These are phyloP conservation scores for Dryas iulia DNA, from an alignment of 1,140 invertebrate genomes.

Conservation along the genomic window DNA sequence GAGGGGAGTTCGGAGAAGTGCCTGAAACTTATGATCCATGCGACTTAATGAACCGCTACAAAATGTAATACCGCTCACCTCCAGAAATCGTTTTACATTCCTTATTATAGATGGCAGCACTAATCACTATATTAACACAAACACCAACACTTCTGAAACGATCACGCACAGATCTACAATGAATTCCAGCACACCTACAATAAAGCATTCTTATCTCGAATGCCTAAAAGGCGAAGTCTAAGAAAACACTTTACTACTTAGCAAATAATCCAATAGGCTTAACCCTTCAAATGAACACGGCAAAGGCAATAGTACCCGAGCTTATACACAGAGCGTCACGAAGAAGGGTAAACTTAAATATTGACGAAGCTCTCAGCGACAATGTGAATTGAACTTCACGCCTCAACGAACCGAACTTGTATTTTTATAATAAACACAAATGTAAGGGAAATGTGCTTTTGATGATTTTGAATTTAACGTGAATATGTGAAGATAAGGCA, in stretches of 20 bases:
- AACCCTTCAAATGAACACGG: slow-evolving; percentile 32
- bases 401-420: slow-evolving; percentile 35
- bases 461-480: slow-evolving; percentile 15
- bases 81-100: too few species aligned
- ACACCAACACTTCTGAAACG: not conserved
- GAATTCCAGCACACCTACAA: not conserved
- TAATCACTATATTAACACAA: not conserved
- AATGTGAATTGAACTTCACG: slow-evolving; percentile 47
- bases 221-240: not conserved
- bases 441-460: slow-evolving; percentile 42
- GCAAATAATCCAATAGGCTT: slow-evolving; percentile 26
- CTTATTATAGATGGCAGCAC: too few species aligned
- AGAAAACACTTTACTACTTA: slow-evolving; percentile 17
- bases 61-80: too few species aligned
- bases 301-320: slow-evolving; percentile 26
- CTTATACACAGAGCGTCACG: slow-evolving; percentile 32
- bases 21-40: too few species aligned
- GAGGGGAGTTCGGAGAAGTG: too few species aligned
- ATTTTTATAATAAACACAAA: slow-evolving; percentile 59
- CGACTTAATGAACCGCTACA: too few species aligned
- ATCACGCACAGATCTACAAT: not conserved
- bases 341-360: slow-evolving; percentile 55
- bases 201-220: not conserved
- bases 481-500: not conserved
- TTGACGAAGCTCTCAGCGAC: slow-evolving; percentile 59